Evolutionary conservation across 2,888 invertebrate genomes (phyloP), one percentile per base, ranked within the genome.

Genomic region (Tetragonisca angustula): DNA sequence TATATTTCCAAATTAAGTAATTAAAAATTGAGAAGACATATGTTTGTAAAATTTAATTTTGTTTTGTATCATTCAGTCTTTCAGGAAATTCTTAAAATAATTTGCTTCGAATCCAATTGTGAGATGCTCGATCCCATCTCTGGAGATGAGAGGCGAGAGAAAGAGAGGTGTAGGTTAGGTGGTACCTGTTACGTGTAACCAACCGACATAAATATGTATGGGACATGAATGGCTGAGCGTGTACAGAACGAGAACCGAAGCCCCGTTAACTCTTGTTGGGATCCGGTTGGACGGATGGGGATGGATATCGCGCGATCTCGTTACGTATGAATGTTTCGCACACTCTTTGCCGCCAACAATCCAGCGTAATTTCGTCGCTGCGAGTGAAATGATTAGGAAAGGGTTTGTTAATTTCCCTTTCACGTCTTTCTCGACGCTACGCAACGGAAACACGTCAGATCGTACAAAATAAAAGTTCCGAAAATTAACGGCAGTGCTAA

Each of bases 191-290:
- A 91, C 91, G 91, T 91, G 91, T 85, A 88, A 87, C 88, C 81
- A 82, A 77, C 85, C 84, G 86, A 87, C 90, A 93, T 94, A 93
- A 94, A 94, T 94, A 94, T 94, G 93, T 94, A 93, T 93, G 92
- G 93, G 89, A 91, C 93, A 93, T 94, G 94, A 94, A 94, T 94
- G 92, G 93, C 88, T 90, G 91, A 94, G 93, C 91, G 90, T 88
- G 90, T 87, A 88, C 89, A 90, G 90, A 89, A 83, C 90, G 85
- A 88, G 82, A 59, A n/a, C 87, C 86, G 88, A 86, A 90, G 88
- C 83, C 67, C 81, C 81, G 83, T 88, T 87, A 87, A 68, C 78
- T 67, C 65, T 74, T 77, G 67, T 68, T 52, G 19, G 43, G n/a
- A n/a, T 52, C 21, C 13, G 19, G 56, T 24, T 32, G 54, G 68